Base-by-base conservation (phyloP, 2,113 vertebrate species). In the Heliornis fulica region DNA sequence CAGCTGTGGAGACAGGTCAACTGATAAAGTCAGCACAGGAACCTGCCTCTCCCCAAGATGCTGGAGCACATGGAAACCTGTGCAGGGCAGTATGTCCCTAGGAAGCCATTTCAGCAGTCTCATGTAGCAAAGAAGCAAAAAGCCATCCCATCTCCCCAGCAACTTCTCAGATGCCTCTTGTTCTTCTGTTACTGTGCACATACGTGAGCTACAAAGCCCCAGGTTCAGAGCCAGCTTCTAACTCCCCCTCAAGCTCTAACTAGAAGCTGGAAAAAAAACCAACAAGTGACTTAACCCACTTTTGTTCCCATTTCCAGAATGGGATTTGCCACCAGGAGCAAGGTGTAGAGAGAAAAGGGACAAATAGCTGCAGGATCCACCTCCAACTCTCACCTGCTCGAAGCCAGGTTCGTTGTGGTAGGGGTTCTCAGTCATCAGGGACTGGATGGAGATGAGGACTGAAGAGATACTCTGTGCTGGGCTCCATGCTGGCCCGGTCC, bases 391-490 rank as follows among this genome's bases (percentile, higher is more conserved):
- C 97, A 99, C 99, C 99, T 99, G 99, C 94, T 99, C 99, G 83
- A 99, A 99, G 85, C 99, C 99, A 2, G 99, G 99, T 64, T 99
- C 99, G 10, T 99, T 99, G 98, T 99, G 99, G 87, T 99, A 99
- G 4, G 99, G 99, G 94, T 99, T 99, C 96, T 99, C 99, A 0
- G 99, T 99, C 99, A 99, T 99, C 92, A 99, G 97, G 31, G 99
- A 99, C 97, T 99, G 99, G 97, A 99, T 99, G 92, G 99, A 99
- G 97, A 99, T 99, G 75, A 99, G 99, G 71, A 99, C 99, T 6
- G 99, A 99, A 15, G 99, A 99, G 97, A 99, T 99, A 59, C 99
- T 99, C 97, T 99, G 99, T 32, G 99, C 99, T 46, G 99, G 99
- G 97, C 99, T 99, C 99, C 99, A 99, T 1, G 99, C 99, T 7